phyloP scores from a whole-genome alignment of 2,797 vertebrate species.

The Gila robusta region DNA sequence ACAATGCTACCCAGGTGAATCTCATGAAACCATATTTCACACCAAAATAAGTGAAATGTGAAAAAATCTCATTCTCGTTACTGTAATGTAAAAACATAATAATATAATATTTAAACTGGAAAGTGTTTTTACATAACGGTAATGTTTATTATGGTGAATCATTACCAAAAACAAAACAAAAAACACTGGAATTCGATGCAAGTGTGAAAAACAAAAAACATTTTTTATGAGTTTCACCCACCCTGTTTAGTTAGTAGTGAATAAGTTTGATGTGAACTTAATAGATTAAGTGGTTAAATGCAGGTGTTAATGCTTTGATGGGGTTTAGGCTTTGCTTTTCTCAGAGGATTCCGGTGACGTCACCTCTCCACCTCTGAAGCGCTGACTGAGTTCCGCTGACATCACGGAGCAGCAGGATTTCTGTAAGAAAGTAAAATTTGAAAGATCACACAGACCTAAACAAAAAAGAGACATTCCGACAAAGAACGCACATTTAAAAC shows the following conservation, averaged over 20 bases:
- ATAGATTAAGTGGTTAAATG: background rate
- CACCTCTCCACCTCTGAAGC: slow-evolving; percentile 74
- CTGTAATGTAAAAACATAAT: background rate
- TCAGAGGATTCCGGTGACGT: slow-evolving; percentile 75
- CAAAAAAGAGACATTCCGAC: too few relatives aligned
- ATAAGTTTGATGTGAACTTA: background rate
- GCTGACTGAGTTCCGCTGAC: slow-evolving; percentile 82
- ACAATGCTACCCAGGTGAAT: background rate
- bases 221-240: background rate
- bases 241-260: background rate
- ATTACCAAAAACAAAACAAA: background rate
- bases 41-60: background rate
- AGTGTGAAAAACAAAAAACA: background rate
- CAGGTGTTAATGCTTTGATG: background rate
- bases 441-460: too few relatives aligned
- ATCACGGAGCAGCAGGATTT: slow-evolving; percentile 87
- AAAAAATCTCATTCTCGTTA: background rate
- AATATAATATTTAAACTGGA: background rate
- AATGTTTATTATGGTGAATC: background rate
- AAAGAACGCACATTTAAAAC: too few relatives aligned
- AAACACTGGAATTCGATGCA: background rate
- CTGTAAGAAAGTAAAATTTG: slow-evolving; percentile 67
- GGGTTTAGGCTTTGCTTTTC: slow-evolving; percentile 80
- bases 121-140: background rate
- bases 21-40: background rate